Evolutionary conservation across 2,888 invertebrate genomes (phyloP), one percentile per base, ranked within the genome.

Genomic region (Buathra laborator): DNA sequence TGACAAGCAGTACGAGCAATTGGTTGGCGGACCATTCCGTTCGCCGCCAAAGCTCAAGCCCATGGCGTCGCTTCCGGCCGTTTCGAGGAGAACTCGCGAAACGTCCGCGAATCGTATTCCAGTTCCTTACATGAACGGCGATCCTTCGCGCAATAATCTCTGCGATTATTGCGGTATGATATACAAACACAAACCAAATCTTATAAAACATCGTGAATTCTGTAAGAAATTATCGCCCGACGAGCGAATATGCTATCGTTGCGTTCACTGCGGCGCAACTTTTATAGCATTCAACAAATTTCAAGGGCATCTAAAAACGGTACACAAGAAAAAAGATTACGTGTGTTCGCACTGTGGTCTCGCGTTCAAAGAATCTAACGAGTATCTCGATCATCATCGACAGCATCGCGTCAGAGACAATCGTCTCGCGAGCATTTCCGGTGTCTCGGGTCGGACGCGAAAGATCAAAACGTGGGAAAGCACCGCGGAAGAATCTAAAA

Each of bases 261-360:
- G 94, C 66, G 82, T 90, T 0, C 89, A 92, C 14, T 94, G 94
- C 64, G 90, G 90, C 1, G 89, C 92, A 90, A 94, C 94, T 0
- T 94, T 91, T 68, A 87, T 93, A 0, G 89, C 92, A 0, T 93
- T 91, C 43, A 92, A 91, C 44, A 93, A 93, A 68, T 94, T 92
- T 72, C 89, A 91, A n/a, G 85, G 80, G 10, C 94, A 94, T 64
- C 62, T 92, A 0, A 84, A 81, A 0, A 2, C 29, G 0, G 90
- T 92, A 1, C 93, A 94, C 66, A 91, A 90, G 19, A 92, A 89
- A 24, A 90, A 89, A 3, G 91, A 93, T 0, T 84, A 95, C 64
- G 92, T 94, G 29, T 96, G 96, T 86, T 95, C 94, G 83, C 89
- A 94, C 51, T 96, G 96, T 84, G 88, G 94, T 2, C 94, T 94